These are phyloP conservation scores for Takifugu bimaculatus DNA, from an alignment of 2,113 vertebrate genomes.

Conservation along the genomic window DNA sequence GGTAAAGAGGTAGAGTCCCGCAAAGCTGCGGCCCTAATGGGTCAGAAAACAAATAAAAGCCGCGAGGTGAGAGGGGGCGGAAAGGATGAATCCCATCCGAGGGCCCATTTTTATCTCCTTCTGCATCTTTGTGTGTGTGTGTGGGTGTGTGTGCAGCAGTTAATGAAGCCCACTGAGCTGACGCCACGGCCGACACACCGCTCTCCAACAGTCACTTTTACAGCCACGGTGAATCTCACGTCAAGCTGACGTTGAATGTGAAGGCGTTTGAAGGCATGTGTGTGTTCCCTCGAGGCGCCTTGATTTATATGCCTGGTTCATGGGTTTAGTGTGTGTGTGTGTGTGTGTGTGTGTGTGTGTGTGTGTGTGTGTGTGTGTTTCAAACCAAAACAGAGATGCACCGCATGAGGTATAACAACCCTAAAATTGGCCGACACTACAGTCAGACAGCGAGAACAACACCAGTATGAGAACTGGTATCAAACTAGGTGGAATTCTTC, in stretches of 20 bases:
- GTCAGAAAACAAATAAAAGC: slow-evolving; percentile 64
- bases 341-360: too few relatives aligned
- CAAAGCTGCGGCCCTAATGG: slow-evolving; percentile 38
- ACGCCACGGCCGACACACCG: slow-evolving; percentile 12
- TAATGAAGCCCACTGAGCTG: slow-evolving; percentile 62
- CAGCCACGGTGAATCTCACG: slow-evolving; percentile 49
- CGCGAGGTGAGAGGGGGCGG: slow-evolving; percentile 41
- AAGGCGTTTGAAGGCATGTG: slow-evolving; percentile 34
- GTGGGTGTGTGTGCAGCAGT: slow-evolving; percentile 18
- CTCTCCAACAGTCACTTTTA: slow-evolving; percentile 63
- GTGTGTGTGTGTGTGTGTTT: not conserved
- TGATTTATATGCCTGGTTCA: slow-evolving; percentile 26
- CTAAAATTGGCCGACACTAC: not conserved
- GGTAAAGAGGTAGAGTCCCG: slow-evolving; percentile 20
- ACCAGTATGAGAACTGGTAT: not conserved
- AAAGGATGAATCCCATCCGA: slow-evolving; percentile 56
- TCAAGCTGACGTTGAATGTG: slow-evolving; percentile 44
- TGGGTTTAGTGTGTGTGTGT: not conserved
- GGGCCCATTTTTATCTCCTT: slow-evolving; percentile 45
- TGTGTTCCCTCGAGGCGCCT: slow-evolving; percentile 21
- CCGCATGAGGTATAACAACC: slow-evolving; percentile 21
- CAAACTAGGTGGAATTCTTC: too few relatives aligned
- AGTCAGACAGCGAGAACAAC: slow-evolving; percentile 5
- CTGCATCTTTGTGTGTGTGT: not conserved
- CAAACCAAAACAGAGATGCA: slow-evolving; percentile 28